Base-by-base conservation (phyloP, 2,888 invertebrate species). In the Aquatica leii region DNA sequence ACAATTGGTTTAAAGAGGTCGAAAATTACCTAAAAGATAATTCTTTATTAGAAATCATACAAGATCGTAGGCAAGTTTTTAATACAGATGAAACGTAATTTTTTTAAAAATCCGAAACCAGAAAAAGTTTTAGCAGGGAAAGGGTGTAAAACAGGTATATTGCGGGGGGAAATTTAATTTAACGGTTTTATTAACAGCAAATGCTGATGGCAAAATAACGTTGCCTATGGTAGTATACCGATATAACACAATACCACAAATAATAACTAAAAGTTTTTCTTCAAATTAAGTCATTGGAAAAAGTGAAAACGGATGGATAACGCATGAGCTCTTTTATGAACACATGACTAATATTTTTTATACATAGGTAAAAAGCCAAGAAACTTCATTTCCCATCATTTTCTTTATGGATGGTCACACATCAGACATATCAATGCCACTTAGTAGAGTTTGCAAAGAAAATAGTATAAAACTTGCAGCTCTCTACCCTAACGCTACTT, bases 401-500 rank as follows among this genome's bases (percentile, higher is more conserved):
- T 21, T 43, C 17, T 43, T 43, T 15, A 14, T 43, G 18, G 15
- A 15, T 9, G 43, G 15, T 17, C 43, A n/a, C 11, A 43, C 4
- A 4, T 15, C 43, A 14, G 2, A 43, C 15, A 14, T 43, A 15
- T 43, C 43, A 14, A 4, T 48, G n/a, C 48, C 20, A 17, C 48
- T 48, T n/a, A n/a, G 21, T 11, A 15, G 11, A 21, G 17, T 48
- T 21, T 48, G 17, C n/a, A 18, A 48, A 21, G 20, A 48, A 21
- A 2, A 20, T 2, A 12, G 48, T 20, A 20, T 48, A 20, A 20
- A 21, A 21, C 24, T 48, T 18, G 20, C n/a, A 17, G 48, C 18
- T 21, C 24, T 48, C n/a, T 48, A 20, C 48, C 48, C 48, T 17
- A 48, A 48, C 21, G 43, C 48, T 18, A 48, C 48, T 14, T 2